Conservation (phyloP, 2,113 vertebrate genomes). For the Zeus faber region DNA sequence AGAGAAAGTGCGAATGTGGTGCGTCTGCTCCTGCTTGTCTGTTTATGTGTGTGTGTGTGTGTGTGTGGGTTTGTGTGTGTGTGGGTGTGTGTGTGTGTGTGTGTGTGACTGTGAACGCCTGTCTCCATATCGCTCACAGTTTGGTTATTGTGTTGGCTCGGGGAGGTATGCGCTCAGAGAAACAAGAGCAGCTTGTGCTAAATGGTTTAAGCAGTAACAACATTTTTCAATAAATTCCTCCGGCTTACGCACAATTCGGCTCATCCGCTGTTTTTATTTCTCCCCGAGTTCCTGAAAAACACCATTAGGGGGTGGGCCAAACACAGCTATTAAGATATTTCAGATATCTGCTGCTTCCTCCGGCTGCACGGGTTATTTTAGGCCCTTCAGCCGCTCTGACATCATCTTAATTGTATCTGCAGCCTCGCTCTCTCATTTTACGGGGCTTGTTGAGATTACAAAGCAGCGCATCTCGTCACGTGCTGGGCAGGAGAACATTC, state of each 20-base stretch:
- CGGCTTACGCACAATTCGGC: not conserved
- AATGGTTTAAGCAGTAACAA: conserved; percentile 6
- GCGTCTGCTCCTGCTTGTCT: too few relatives aligned
- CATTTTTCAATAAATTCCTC: not conserved
- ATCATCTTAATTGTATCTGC: conserved; percentile 17
- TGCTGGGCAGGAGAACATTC: not conserved
- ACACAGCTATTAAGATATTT: not conserved
- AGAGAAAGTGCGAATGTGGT: too few relatives aligned
- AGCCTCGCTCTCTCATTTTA: conserved; percentile 10
- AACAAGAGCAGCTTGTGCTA: conserved; percentile 27
- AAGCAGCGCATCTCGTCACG: conserved; percentile 13
- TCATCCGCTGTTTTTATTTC: conserved; percentile 19
- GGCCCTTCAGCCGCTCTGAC: conserved; percentile 1
- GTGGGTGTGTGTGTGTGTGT: too few relatives aligned
- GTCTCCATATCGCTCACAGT: too few relatives aligned
- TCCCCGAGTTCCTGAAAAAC: conserved; percentile 19
- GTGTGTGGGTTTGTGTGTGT: too few relatives aligned
- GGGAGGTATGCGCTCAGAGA: conserved; percentile 21
- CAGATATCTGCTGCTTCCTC: not conserved
- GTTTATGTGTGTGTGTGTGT: too few relatives aligned
- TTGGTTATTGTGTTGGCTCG: too few relatives aligned
- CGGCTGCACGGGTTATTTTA: conserved; percentile 16
- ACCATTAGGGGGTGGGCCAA: not conserved
- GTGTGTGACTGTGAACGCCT: too few relatives aligned
- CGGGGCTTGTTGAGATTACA: conserved; percentile 10